Evolutionary conservation across 1,140 invertebrate species (phyloP).

Genomic region (Panulirus ornatus): DNA sequence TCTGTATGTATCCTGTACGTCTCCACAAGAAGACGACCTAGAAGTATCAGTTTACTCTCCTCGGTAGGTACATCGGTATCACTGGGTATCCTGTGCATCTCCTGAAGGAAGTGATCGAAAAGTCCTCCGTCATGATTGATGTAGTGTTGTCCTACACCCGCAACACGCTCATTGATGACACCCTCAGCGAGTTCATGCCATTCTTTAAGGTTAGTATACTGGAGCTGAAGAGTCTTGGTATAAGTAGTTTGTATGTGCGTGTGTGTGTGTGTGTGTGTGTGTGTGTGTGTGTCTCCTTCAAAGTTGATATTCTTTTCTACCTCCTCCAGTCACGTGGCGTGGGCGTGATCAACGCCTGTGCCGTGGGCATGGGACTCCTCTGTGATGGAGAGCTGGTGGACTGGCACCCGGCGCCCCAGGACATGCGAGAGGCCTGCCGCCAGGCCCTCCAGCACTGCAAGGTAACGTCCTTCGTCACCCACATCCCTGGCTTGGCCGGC

Average conservation of each 20-base stretch:
- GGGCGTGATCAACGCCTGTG: slow-evolving; percentile 90
- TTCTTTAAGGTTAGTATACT: slow-evolving; percentile 84
- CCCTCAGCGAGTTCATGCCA: slow-evolving; percentile 85
- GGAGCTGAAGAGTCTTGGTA: not conserved
- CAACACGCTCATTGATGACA: slow-evolving; percentile 88
- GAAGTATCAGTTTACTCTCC: too few species aligned
- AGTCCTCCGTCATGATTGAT: slow-evolving; percentile 84
- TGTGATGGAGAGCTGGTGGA: slow-evolving; percentile 85
- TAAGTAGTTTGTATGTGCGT: not conserved
- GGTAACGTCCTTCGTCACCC: not conserved
- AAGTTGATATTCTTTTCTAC: too few species aligned
- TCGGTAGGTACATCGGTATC: slow-evolving; percentile 85
- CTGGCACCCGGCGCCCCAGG: slow-evolving; percentile 88
- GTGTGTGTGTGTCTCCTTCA: not conserved
- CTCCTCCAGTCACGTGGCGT: slow-evolving; percentile 85
- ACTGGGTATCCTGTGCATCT: slow-evolving; percentile 91
- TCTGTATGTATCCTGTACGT: not conserved
- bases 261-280: not conserved
- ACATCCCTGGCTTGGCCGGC: too few species aligned
- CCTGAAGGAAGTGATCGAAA: slow-evolving; percentile 86
- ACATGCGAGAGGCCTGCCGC: slow-evolving; percentile 20
- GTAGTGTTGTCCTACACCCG: slow-evolving; percentile 89
- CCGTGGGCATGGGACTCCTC: slow-evolving; percentile 89
- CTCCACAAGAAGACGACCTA: too few species aligned
- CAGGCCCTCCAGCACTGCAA: slow-evolving; percentile 24